These are phyloP conservation scores for Carapus acus DNA, from an alignment of 2,797 vertebrate genomes.

Conservation along the genomic window DNA sequence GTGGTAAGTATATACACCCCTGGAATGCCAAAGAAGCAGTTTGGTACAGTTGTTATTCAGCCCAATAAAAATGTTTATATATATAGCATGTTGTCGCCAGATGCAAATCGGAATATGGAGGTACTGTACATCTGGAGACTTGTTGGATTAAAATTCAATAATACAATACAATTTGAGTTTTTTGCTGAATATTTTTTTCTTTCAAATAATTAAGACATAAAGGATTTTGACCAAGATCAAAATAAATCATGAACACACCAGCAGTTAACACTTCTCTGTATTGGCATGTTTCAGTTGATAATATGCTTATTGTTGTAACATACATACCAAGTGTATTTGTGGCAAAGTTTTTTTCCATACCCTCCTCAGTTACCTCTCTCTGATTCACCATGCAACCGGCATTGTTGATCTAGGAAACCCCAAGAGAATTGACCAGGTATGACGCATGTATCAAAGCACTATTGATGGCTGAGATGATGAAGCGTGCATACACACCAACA, in stretches of 20 bases:
- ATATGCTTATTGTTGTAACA: neutral
- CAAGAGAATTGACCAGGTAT: neutral
- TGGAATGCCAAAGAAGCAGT: constrained; percentile 38
- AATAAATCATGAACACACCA: too few relatives aligned
- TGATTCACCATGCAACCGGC: constrained; percentile 83
- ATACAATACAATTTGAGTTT: too few relatives aligned
- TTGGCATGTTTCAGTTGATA: too few relatives aligned
- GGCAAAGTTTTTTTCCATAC: constrained; percentile 84
- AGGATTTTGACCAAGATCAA: too few relatives aligned
- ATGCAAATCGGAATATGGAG: too few relatives aligned
- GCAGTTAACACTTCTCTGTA: too few relatives aligned
- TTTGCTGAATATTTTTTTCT: too few relatives aligned
- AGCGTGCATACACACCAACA: constrained; percentile 68
- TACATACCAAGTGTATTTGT: constrained; percentile 80
- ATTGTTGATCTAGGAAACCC: constrained; percentile 76
- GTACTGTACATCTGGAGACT: too few relatives aligned
- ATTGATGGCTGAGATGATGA: neutral
- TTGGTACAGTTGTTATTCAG: neutral
- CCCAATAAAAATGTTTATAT: too few relatives aligned
- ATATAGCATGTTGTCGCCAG: too few relatives aligned
- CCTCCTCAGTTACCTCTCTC: constrained; percentile 79
- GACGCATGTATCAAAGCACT: neutral
- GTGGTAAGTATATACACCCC: constrained; percentile 80
- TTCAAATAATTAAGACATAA: too few relatives aligned
- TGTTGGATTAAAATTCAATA: too few relatives aligned